Evolutionary conservation across 2,888 invertebrate species (phyloP), one percentile per base, ranked within the genome.

Genomic region (Agrotis puta): DNA sequence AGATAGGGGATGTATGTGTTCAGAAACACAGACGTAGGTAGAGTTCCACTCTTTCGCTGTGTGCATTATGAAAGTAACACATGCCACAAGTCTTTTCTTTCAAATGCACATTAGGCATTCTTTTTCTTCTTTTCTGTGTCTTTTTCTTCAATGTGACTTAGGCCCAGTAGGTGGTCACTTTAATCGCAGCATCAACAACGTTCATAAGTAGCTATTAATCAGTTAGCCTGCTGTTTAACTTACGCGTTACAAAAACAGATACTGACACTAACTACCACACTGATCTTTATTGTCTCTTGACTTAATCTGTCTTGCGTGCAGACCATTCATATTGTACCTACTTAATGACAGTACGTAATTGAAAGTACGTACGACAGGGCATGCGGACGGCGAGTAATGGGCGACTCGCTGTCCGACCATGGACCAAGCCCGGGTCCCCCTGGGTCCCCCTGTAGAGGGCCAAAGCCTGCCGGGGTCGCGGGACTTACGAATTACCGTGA

Each of bases 241-340:
- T 47, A 78, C 51, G 63, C 43, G 6, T 22, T 64, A 50, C n/a
- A 53, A 61, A 48, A 48, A 57, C 53, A n/a, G 20, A 54, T 58
- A 62, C 13, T 33, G 63, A 54, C 57, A 57, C n/a, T 79, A 68
- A 77, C 13, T 39, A 33, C 74, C 50, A 57, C 18, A 11, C 16
- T 54, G 53, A 63, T 76, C 61, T 62, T 39, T 62, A 51, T 43
- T 39, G 47, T 54, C 39, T 20, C 39, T 65, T 18, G 53, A 50
- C 11, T 64, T 64, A 56, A 78, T 54, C 51, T 22, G n/a, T 6
- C 59, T 77, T 77, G 74, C 74, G 64, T 78, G 77, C 53, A 45
- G n/a, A 54, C 24, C n/a, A 43, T 64, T 73, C 67, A 67, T 50
- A 18, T 57, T 14, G n/a, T 64, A 67, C 53, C 33, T 24, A 50